A percentile compares a stretch with the other conserved stretches of the same genome.
Evolutionary conservation across 2,797 vertebrate species (phyloP).

Genomic region (Huso huso): DNA sequence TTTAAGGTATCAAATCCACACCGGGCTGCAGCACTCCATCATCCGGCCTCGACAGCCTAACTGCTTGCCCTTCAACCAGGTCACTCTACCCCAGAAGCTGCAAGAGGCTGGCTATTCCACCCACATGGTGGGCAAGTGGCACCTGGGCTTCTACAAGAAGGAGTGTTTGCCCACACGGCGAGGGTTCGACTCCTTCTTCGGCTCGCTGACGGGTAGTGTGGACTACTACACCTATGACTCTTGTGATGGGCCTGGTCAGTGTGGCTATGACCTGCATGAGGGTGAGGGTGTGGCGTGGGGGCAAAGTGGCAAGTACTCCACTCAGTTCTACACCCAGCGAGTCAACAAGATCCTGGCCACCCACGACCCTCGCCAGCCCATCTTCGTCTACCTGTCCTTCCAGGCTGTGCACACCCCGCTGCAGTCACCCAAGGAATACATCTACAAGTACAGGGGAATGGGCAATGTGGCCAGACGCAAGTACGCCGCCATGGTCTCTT

Average conservation of each 20-base stretch:
- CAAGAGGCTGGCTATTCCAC: conserved; percentile 89
- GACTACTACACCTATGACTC: conserved; percentile 93
- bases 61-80: conserved; percentile 84
- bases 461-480: conserved; percentile 82
- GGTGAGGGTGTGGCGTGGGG: conserved; percentile 86
- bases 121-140: conserved; percentile 98
- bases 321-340: conserved; percentile 80
- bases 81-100: conserved; percentile 86
- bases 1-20: conserved; percentile 93
- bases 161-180: conserved; percentile 88
- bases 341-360: conserved; percentile 84
- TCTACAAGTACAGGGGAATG: conserved; percentile 80
- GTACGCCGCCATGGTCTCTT: conserved; percentile 91
- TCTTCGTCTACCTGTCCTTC: conserved; percentile 93
- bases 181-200: conserved; percentile 90
- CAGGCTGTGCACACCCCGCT: conserved; percentile 92
- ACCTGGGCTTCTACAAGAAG: conserved; percentile 93
- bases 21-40: conserved; percentile 94
- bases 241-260: conserved; percentile 82
- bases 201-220: conserved; percentile 88
- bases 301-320: conserved; percentile 86
- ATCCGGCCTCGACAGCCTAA: conserved; percentile 91
- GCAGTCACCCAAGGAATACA: conserved; percentile 85
- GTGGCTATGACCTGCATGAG: conserved; percentile 88
- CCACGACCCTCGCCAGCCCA: conserved; percentile 67